Evolutionary conservation across 2,888 invertebrate species (phyloP).

Genomic region (Cosmopolites sordidus): DNA sequence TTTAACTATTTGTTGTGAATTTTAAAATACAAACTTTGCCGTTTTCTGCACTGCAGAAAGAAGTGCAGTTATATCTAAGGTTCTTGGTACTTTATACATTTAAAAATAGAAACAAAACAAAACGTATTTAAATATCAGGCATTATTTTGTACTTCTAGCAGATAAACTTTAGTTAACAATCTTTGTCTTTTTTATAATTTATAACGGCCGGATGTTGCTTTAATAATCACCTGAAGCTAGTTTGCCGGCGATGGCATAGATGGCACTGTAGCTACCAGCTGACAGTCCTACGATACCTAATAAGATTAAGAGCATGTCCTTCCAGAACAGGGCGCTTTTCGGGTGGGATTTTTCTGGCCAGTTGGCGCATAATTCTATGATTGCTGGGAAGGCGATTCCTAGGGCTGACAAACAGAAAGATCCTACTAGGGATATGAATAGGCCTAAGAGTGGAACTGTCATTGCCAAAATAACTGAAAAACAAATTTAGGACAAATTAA

Average conservation of each 20-base stretch:
- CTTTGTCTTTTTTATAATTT: too few relatives aligned
- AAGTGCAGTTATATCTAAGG: too few relatives aligned
- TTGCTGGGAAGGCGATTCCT: constrained; percentile 70
- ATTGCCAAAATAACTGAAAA: constrained; percentile 65
- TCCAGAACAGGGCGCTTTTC: constrained; percentile 47
- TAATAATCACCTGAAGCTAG: constrained; percentile 30
- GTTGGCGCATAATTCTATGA: constrained; percentile 68
- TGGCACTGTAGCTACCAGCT: constrained; percentile 57
- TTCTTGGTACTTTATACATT: too few relatives aligned
- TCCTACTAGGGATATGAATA: constrained; percentile 74
- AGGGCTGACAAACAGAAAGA: constrained; percentile 69
- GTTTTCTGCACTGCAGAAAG: too few relatives aligned
- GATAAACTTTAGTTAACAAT: too few relatives aligned
- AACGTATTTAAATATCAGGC: too few relatives aligned
- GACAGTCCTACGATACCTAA: constrained; percentile 53
- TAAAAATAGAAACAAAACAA: too few relatives aligned
- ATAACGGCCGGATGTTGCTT: neutral
- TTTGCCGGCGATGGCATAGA: constrained; percentile 50
- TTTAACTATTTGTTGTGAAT: too few relatives aligned
- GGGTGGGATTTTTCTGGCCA: constrained; percentile 60
- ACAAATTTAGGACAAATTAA: too few relatives aligned
- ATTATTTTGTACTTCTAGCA: too few relatives aligned
- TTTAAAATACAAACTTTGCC: too few relatives aligned
- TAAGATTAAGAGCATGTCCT: constrained; percentile 51
- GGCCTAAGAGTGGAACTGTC: constrained; percentile 64